A percentile compares a stretch with the other conserved stretches of the same genome.
Conservation (phyloP, 2,113 vertebrate genomes). For the Malurus melanocephalus region DNA sequence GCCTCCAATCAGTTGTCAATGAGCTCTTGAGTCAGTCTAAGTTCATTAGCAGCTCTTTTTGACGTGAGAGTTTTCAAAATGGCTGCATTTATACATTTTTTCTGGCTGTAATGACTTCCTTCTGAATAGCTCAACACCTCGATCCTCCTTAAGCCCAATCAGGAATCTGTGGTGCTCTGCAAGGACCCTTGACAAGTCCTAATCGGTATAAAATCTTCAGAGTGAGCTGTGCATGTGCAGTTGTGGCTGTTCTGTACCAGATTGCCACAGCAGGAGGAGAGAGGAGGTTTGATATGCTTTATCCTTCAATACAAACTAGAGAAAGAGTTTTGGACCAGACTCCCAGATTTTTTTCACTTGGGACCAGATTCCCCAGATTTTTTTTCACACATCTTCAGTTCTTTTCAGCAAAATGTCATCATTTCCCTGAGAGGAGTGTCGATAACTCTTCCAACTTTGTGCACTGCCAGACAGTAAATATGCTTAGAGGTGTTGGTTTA, state of each 20-base stretch:
- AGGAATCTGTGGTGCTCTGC: background rate
- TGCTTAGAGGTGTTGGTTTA: rapidly evolving
- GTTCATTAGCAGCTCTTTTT: background rate
- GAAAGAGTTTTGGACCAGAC: background rate
- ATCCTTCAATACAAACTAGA: background rate
- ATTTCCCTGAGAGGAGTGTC: rapidly evolving
- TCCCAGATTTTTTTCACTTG: background rate
- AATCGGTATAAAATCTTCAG: rapidly evolving
- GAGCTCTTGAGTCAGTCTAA: background rate
- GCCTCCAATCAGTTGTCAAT: rapidly evolving
- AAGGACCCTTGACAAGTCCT: background rate
- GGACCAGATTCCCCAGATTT: too few relatives aligned
- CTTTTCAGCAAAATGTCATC: background rate
- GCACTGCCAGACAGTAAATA: background rate
- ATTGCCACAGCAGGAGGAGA: background rate
- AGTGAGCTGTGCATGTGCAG: background rate
- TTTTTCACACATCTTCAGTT: background rate
- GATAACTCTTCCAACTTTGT: background rate
- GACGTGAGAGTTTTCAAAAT: background rate
- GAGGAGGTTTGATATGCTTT: background rate
- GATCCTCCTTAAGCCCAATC: background rate
- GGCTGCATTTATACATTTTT: background rate
- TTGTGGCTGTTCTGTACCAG: background rate
- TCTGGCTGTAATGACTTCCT: background rate
- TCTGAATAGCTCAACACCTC: background rate